Conservation (phyloP, 2,113 vertebrate genomes). For the Microtus montanus region DNA sequence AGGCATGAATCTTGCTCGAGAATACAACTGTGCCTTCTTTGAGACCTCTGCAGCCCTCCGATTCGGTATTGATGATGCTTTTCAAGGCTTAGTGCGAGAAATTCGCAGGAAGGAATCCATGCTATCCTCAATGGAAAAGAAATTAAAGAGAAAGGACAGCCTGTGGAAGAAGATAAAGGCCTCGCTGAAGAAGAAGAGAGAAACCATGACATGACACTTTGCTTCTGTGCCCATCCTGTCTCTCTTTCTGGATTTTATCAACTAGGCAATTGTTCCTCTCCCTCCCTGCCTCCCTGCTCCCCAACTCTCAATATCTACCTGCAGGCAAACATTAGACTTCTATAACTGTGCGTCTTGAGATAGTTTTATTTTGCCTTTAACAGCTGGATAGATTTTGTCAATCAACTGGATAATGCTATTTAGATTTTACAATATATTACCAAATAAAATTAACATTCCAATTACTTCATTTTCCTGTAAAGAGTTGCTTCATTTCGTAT, state of each 20-base stretch:
- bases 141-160: conserved; percentile 85
- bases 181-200: conserved; percentile 87
- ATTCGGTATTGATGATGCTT: conserved; percentile 90
- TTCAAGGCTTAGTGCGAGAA: conserved; percentile 89
- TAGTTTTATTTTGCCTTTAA: conserved; percentile 73
- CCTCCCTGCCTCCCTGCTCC: no score
- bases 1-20: conserved; percentile 87
- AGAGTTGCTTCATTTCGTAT: conserved; percentile 76
- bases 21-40: conserved; percentile 89
- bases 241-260: conserved; percentile 49
- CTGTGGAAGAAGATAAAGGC: conserved; percentile 88
- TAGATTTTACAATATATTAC: conserved; percentile 75
- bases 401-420: conserved; percentile 68
- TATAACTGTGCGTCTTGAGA: conserved; percentile 58
- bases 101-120: conserved; percentile 87
- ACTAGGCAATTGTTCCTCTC: not conserved
- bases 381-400: conserved; percentile 72
- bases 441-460: conserved; percentile 81
- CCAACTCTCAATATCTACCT: not conserved
- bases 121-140: conserved; percentile 82
- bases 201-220: conserved; percentile 80
- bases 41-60: conserved; percentile 90
- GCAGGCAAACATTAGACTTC: conserved; percentile 60
- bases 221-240: not conserved
- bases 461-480: conserved; percentile 78